A percentile compares a stretch with the other conserved stretches of the same genome.
phyloP scores from a whole-genome alignment of 2,797 vertebrate genomes.

The Sebastes trivittatus region DNA sequence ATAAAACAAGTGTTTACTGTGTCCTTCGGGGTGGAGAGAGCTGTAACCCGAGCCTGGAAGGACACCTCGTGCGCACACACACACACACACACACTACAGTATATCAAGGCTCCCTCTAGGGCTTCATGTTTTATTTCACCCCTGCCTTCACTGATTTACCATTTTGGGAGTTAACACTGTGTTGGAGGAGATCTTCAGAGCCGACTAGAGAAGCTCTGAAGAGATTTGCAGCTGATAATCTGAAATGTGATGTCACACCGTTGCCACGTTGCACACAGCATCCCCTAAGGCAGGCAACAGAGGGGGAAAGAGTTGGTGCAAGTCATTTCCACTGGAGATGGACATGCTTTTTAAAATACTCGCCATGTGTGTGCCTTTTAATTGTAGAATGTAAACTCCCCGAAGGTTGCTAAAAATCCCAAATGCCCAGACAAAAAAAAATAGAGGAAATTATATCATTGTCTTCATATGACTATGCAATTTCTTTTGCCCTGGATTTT shows the following conservation, averaged over 20 bases:
- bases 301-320: neutral
- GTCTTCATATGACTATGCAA: neutral
- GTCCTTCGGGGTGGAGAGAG: constrained; percentile 59
- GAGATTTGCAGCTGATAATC: neutral
- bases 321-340: neutral
- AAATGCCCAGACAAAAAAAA: neutral
- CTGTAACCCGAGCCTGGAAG: constrained; percentile 61
- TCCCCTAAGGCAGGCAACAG: neutral
- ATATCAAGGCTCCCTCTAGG: neutral
- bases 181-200: constrained; percentile 9
- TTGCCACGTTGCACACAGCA: neutral
- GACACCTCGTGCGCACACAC: constrained; percentile 24
- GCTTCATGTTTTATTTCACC: constrained; percentile 12
- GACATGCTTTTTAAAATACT: neutral
- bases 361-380: neutral
- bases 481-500: neutral
- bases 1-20: constrained; percentile 71
- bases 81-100: neutral
- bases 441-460: neutral
- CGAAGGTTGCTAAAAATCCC: neutral
- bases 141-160: neutral
- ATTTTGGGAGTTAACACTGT: constrained; percentile 8
- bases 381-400: neutral
- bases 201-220: neutral
- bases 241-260: constrained; percentile 29